Evolutionary conservation across 2,888 invertebrate species (phyloP), one percentile per base, ranked within the genome.

Genomic region (Cynaeus angustus): DNA sequence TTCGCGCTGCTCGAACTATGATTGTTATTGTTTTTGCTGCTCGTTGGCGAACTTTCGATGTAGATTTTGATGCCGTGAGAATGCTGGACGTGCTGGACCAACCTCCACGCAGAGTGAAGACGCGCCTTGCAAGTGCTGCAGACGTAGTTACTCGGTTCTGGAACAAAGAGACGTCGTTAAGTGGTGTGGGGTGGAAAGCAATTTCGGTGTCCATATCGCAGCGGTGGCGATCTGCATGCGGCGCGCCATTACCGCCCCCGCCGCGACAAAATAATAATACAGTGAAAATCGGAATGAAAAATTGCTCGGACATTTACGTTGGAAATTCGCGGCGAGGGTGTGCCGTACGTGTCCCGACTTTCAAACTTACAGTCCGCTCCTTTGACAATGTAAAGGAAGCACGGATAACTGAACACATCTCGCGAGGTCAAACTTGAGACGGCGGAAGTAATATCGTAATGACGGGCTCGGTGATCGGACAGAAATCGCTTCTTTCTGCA

Each of bases 51-150:
- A 61, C 88, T 87, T 79, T 94, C 94, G 59, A 93, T 90, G 88
- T 97, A 98, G 81, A 98, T 95, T 85, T 96, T 94, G 72, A 98
- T 92, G 13, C 97, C 97, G 82, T 98, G 98, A 69, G 93, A 91
- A 81, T 94, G 94, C 85, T 98, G 98, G 26, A 95, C 97, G 85
- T 98, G 98, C 83, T 98, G 97, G 41, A 98, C 90, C 71, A 98
- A 88, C 67, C 94, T 90, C 98, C 98, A 98, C 5, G 98, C 97
- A n/a, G 97, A 97, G 78, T 92, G 92, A 78, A 95, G 91, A 55
- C 94, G 91, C 73, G 94, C 93, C 82, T 96, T 96, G 88, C 98
- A 98, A 76, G 97, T 96, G 50, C 94, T 94, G 83, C 98, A 98
- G 75, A 96, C 93, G 85, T 97, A 94, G 88, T 94, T 95, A 86